Evolutionary conservation across 1,140 invertebrate species (phyloP).

Genomic region (Drosophila tsacasi): DNA sequence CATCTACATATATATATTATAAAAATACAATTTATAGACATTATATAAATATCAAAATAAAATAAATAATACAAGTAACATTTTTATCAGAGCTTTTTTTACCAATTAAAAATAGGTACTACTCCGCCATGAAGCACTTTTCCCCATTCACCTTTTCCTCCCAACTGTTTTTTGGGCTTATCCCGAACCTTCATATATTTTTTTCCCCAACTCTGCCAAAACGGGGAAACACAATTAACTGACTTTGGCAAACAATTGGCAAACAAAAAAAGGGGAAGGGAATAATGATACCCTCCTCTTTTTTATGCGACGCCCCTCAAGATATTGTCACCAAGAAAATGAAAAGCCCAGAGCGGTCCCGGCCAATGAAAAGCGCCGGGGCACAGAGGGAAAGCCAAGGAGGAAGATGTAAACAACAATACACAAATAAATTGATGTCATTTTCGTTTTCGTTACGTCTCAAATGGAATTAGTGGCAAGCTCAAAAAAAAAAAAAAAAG

Average conservation of each 20-base stretch:
- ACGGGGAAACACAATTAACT: constrained; percentile 35
- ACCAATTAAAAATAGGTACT: not conserved
- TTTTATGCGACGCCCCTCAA: constrained; percentile 16
- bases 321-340: constrained; percentile 43
- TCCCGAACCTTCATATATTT: not conserved
- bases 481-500: constrained; percentile 34
- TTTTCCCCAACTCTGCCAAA: not conserved
- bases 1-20: no score
- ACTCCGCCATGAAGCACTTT: no score
- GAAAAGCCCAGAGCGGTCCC: constrained; percentile 29
- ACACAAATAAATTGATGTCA: constrained; percentile 83
- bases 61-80: not conserved
- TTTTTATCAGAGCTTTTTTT: not conserved
- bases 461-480: constrained; percentile 78
- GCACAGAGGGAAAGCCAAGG: constrained; percentile 8
- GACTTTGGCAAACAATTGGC: constrained; percentile 36
- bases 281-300: not conserved
- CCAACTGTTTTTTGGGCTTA: not conserved
- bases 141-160: no score
- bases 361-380: constrained; percentile 28
- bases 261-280: constrained; percentile 3
- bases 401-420: constrained; percentile 55
- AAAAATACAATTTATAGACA: no score
- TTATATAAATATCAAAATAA: no score
- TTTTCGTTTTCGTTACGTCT: constrained; percentile 82